These are phyloP conservation scores for Boleophthalmus pectinirostris DNA, from an alignment of 2,113 vertebrate species.

Conservation along the genomic window DNA sequence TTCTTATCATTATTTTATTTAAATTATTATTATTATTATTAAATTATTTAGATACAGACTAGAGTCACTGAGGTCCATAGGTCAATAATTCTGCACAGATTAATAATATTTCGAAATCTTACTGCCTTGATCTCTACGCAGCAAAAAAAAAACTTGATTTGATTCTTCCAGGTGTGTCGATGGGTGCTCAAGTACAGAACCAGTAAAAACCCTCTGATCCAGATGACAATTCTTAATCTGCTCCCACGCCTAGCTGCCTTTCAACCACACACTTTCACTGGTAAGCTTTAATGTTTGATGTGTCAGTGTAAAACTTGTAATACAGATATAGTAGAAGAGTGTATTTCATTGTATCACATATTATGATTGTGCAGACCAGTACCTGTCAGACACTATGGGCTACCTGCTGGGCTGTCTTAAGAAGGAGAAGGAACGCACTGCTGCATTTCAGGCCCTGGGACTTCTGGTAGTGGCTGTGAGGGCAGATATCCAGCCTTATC, in stretches of 20 bases:
- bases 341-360: background rate
- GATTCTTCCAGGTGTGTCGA: conserved; percentile 86
- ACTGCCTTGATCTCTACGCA: background rate
- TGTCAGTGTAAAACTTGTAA: background rate
- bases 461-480: conserved; percentile 94
- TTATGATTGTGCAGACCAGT: conserved; percentile 81
- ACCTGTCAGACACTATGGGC: conserved; percentile 95
- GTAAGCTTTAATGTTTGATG: conserved; percentile 59
- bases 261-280: conserved; percentile 92
- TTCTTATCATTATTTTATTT: background rate
- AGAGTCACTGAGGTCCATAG: no score
- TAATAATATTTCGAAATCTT: background rate
- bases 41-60: background rate
- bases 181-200: conserved; percentile 96
- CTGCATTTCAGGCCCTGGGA: conserved; percentile 94
- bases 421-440: conserved; percentile 95
- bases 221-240: conserved; percentile 95
- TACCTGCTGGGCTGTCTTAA: conserved; percentile 93
- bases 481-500: conserved; percentile 90
- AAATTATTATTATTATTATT: background rate
- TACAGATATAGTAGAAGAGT: background rate
- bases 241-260: conserved; percentile 94
- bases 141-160: background rate
- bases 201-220: conserved; percentile 96
- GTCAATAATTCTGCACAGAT: background rate